Percentiles rank a stretch among this genome's conserved stretches.
phyloP scores from a whole-genome alignment of 2,888 invertebrate species.

The Nemoura dubitans region DNA sequence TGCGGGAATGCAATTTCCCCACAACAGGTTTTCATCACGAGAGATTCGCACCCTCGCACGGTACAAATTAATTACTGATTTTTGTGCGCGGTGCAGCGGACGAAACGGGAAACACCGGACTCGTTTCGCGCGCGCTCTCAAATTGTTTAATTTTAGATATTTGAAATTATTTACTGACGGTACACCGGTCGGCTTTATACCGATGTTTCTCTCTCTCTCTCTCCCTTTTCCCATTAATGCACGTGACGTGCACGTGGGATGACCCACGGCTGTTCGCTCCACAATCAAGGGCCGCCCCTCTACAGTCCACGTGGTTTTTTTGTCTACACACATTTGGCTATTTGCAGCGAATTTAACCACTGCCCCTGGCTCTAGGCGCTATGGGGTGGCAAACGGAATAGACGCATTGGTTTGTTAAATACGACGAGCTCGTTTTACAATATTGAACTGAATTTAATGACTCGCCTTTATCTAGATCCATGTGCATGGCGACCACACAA shows the following conservation, averaged over 20 bases:
- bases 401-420: neutral
- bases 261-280: neutral
- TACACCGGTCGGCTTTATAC: neutral
- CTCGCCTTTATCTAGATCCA: neutral
- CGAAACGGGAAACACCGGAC: neutral
- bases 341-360: neutral
- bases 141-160: neutral
- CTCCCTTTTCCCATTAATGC: neutral
- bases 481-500: neutral
- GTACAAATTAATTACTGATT: neutral
- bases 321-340: neutral
- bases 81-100: neutral
- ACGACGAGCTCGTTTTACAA: neutral
- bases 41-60: neutral
- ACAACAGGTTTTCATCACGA: constrained; percentile 1
- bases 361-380: neutral
- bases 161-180: neutral
- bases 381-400: neutral
- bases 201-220: neutral
- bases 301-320: neutral
- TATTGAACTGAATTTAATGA: neutral
- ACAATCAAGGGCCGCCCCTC: neutral
- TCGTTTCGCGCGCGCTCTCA: neutral
- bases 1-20: neutral
- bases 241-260: neutral